Base-by-base conservation (phyloP, 2,888 invertebrate genomes). In the Nasonovia ribisnigri region DNA sequence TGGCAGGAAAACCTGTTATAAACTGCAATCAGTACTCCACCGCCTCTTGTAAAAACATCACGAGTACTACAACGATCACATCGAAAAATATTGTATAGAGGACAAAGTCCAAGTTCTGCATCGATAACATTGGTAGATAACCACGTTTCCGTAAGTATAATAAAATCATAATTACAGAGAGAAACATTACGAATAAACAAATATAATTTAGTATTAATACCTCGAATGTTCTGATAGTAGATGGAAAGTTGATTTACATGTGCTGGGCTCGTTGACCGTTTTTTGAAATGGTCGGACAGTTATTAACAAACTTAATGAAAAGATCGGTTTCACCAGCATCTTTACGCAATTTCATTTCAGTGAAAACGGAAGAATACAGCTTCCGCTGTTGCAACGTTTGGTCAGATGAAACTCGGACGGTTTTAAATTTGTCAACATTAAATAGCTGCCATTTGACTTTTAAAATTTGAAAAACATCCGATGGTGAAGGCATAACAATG, bases 101-200 rank as follows among this genome's bases (percentile, higher is more conserved):
- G 54, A 54, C 54, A 54, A 54, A 54, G 54, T 54, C 54, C 24
- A 48, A 87, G n/a, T 51, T 88, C 36, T 3, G 51, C 51, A 11
- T 88, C 24, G 20, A 36, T 51, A 4, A 88, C 51, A 54, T 88
- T 36, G 20, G 13, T 24, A 51, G 88, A 88, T 51, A 88, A 57
- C 88, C 88, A 88, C 3, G 57, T 88, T 57, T 88, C 88, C 3
- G 88, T 57, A 43, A 84, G 1, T 84, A 84, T 43, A 43, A 84
- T 84, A 46, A 84, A 46, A 46, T 84, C 54, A 88, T 88, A 54
- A 29, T 54, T 42, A 3, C 10, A 54, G 26, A 24, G 26, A 42
- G 57, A 24, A 29, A 43, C 26, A 43, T 57, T 89, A 1, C 13
- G 54, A 43, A 2, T 54, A 43, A 57, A 42, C 26, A 88, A 4